These are phyloP conservation scores for Drosophila subpulchrella DNA, from an alignment of 1,140 invertebrate genomes.

Conservation along the genomic window DNA sequence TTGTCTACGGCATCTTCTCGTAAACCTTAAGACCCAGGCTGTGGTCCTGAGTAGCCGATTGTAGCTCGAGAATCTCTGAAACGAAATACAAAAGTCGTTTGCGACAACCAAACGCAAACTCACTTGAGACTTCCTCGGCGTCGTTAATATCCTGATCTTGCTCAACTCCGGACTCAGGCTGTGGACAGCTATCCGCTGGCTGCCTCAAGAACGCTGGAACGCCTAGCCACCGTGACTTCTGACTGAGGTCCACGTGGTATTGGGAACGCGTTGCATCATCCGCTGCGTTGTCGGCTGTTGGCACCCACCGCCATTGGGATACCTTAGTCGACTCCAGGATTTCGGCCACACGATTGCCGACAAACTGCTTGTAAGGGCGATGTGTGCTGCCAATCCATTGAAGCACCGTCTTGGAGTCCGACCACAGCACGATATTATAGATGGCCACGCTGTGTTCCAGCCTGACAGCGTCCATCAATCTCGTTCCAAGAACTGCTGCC, in stretches of 20 bases:
- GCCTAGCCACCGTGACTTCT: too few species aligned
- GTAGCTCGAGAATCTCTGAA: conserved; percentile 2
- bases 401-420: neutral
- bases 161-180: neutral
- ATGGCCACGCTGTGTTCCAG: conserved; percentile 1
- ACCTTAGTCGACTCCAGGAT: conserved; percentile 52
- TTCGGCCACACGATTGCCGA: conserved; percentile 51
- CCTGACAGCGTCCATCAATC: conserved; percentile 46
- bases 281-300: neutral
- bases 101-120: conserved; percentile 1
- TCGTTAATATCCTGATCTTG: neutral
- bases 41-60: neutral
- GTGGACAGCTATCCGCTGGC: neutral
- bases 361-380: conserved; percentile 52
- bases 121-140: conserved; percentile 9
- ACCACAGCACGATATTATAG: neutral
- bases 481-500: conserved; percentile 77
- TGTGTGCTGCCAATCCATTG: neutral
- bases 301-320: too few species aligned
- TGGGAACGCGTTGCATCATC: too few species aligned
- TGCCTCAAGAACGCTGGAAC: conserved; percentile 3
- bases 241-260: too few species aligned
- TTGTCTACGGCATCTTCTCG: neutral
- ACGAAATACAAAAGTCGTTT: neutral
- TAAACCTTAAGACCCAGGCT: conserved; percentile 5